Evolutionary conservation across 2,888 invertebrate genomes (phyloP), one percentile per base, ranked within the genome.

Genomic region (Globia sparganii): DNA sequence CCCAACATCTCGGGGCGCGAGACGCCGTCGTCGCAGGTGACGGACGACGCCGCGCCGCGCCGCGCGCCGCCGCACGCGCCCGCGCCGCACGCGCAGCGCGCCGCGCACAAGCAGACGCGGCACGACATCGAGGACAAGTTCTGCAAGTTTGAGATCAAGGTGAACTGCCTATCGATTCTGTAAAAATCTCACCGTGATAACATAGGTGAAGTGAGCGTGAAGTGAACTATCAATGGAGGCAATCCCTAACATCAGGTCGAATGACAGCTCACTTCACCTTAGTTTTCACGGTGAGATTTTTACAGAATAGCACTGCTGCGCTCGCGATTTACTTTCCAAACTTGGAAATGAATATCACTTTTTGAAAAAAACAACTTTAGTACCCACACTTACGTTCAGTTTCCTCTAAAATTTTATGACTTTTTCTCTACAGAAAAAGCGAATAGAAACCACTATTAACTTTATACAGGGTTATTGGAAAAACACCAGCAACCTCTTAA

Each of bases 81-180:
- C 18, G 43, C 2, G 0, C 94, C 94, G 94, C 80, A 94, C 69
- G 94, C 97, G 11, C 92, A 92, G 74, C 93, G 92, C 80, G 91
- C 91, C 5, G 95, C 94, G 75, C 97, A 97, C 82, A 98, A 98
- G 72, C 98, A 99, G 94, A 98, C 99, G 49, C 97, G 99, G 5
- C 99, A 99, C 77, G 99, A 99, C 90, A 99, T 99, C 78, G 99
- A 99, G 89, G 99, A 99, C 89, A 99, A 99, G 93, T 99, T 99
- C 97, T 99, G 99, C 93, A 99, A 99, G 95, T 99, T 99, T 94
- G 99, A 99, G 93, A 99, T 99, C 56, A 99, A 98, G 94, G 97
- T 61, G 25, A 4, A 34, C 34, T 61, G n/a, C n/a, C n/a, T n/a
- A n/a, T n/a, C n/a, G n/a, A n/a, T n/a, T n/a, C n/a, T n/a, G n/a